These are phyloP conservation scores for Tholera decimalis DNA, from an alignment of 2,888 invertebrate genomes.

Conservation along the genomic window DNA sequence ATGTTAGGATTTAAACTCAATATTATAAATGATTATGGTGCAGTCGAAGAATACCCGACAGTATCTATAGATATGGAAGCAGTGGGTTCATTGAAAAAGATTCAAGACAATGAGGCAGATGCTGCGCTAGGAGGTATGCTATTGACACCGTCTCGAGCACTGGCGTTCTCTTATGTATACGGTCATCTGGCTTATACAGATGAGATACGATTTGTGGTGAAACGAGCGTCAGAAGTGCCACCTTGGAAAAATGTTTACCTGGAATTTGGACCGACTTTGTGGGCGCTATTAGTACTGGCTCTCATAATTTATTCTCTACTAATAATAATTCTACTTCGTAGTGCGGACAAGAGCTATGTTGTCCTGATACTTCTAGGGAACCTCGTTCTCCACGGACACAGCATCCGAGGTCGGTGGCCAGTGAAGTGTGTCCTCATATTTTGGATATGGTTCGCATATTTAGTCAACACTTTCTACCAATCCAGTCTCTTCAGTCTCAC, in stretches of 20 bases:
- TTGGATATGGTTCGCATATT: no score
- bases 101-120: slow-evolving; percentile 57
- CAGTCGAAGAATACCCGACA: slow-evolving; percentile 65
- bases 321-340: not conserved
- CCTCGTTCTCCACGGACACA: no score
- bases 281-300: slow-evolving; percentile 50
- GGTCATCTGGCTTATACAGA: slow-evolving; percentile 51
- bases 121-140: slow-evolving; percentile 51
- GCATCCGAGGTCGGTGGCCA: no score
- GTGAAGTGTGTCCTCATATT: no score
- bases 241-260: slow-evolving; percentile 65
- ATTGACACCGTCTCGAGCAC: slow-evolving; percentile 50
- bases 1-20: slow-evolving; percentile 73
- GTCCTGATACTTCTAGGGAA: no score
- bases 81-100: slow-evolving; percentile 64
- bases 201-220: slow-evolving; percentile 55
- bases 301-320: slow-evolving; percentile 27
- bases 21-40: slow-evolving; percentile 62
- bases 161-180: slow-evolving; percentile 47
- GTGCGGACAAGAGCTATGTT: no score
- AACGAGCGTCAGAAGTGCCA: slow-evolving; percentile 37
- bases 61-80: slow-evolving; percentile 68
- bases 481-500: no score
- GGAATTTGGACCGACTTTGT: slow-evolving; percentile 57
- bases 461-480: no score